Base-by-base conservation (phyloP, 1,140 invertebrate genomes). In the Nasonia longicornis region DNA sequence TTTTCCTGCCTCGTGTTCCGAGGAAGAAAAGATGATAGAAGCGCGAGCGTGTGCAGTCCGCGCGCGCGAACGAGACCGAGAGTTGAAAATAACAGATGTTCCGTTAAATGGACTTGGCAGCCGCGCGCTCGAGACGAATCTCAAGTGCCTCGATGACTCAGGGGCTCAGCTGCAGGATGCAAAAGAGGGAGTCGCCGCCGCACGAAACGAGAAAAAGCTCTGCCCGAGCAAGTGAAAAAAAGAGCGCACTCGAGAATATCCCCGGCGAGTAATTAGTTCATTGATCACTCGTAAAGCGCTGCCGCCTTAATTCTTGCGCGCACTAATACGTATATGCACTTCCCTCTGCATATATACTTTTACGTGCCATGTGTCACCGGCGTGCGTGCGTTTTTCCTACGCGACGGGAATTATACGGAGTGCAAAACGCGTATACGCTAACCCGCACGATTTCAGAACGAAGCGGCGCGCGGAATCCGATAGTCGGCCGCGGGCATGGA, bases 71-170 rank as follows among this genome's bases (percentile, higher is more conserved):
- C n/a, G 52, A 58, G 52, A 58, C 14, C 2, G 31, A 70, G 45
- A 31, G 76, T 29, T 58, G 81, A 73, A 67, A 79, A 82, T 75
- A 82, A 82, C 81, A 82, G 81, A 82, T 82, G 81, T 82, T 79
- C 71, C 71, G 81, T 82, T 82, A 82, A 82, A 82, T 79, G 81
- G 72, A 79, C 81, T 82, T 66, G 29, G 70, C 20, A 20, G 72
- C 1, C 1, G 26, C 26, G 26, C 73, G 35, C 69, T 38, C 77
- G 77, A 31, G 26, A 63, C 69, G 10, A 48, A 29, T 78, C 48
- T 82, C 81, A 71, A 82, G 81, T 69, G 38, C 76, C 72, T 79
- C 77, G 81, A 79, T 82, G 81, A 82, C 71, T 82, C 77, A 82
- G 81, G 81, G 76, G 81, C 81, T 82, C 77, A 82, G 77, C 81